Evolutionary conservation across 2,797 vertebrate genomes (phyloP).

Genomic region (Acrossocheilus fasciatus): DNA sequence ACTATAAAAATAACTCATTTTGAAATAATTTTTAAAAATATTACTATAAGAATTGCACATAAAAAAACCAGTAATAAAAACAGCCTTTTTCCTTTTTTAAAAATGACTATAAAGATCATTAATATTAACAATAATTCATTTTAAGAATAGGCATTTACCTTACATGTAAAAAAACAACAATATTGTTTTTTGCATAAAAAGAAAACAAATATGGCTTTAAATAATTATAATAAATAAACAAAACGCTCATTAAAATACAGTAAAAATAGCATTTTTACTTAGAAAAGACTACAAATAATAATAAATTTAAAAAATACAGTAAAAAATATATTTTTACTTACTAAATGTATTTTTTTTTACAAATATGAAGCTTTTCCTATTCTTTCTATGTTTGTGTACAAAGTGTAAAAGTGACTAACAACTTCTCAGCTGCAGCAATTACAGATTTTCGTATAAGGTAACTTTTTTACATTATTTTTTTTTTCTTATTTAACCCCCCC

Average conservation of each 20-base stretch:
- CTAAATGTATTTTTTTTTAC: too few relatives aligned
- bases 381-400: background rate
- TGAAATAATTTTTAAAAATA: background rate
- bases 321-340: too few relatives aligned
- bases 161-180: background rate
- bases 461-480: too few relatives aligned
- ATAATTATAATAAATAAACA: background rate
- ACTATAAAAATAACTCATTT: background rate
- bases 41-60: background rate
- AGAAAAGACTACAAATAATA: background rate
- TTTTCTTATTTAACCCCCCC: too few relatives aligned
- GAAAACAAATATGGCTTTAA: background rate
- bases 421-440: background rate
- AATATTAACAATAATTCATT: background rate
- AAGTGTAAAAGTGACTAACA: too few relatives aligned
- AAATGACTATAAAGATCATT: background rate
- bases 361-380: background rate
- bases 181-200: too few relatives aligned
- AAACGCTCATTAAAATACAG: background rate
- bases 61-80: background rate
- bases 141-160: background rate
- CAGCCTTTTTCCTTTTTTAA: background rate
- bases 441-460: background rate
- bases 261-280: background rate
- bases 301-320: too few relatives aligned